Evolutionary conservation across 2,113 vertebrate genomes (phyloP).

Genomic region (Spea bombifrons): DNA sequence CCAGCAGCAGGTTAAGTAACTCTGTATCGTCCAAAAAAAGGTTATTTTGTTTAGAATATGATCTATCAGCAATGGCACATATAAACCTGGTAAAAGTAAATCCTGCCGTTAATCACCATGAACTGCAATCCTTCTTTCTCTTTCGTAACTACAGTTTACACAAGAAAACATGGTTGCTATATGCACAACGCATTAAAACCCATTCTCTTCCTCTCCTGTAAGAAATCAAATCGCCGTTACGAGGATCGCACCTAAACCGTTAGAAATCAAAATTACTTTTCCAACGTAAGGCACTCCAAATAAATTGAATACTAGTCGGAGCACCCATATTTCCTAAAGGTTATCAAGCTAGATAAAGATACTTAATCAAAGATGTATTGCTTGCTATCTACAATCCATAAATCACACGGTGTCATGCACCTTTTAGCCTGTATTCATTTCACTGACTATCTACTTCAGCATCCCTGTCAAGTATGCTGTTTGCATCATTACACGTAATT

Average conservation of each 20-base stretch:
- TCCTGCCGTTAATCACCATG: neutral
- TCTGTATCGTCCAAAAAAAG: no score
- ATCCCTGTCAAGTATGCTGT: conserved; percentile 44
- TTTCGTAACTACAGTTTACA: neutral
- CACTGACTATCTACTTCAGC: conserved; percentile 30
- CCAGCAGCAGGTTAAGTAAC: no score
- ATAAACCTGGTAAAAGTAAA: no score
- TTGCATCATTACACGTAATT: conserved; percentile 48
- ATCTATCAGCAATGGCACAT: no score
- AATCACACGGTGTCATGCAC: conserved; percentile 38
- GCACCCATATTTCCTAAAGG: conserved; percentile 39
- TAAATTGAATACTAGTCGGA: conserved; percentile 42
- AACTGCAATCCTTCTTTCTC: neutral
- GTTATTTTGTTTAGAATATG: no score
- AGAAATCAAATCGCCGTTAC: conserved; percentile 34
- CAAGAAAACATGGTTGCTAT: conserved; percentile 10
- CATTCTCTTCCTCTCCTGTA: conserved; percentile 1
- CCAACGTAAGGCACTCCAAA: conserved; percentile 42
- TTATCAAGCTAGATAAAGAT: conserved; percentile 41
- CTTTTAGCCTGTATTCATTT: conserved; percentile 44
- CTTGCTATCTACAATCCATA: conserved; percentile 37
- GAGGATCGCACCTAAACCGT: conserved; percentile 23
- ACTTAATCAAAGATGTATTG: conserved; percentile 45
- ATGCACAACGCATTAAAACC: conserved; percentile 37
- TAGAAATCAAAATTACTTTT: conserved; percentile 40